Evolutionary conservation across 2,888 invertebrate species (phyloP).

Genomic region (Chorisops tibialis): DNA sequence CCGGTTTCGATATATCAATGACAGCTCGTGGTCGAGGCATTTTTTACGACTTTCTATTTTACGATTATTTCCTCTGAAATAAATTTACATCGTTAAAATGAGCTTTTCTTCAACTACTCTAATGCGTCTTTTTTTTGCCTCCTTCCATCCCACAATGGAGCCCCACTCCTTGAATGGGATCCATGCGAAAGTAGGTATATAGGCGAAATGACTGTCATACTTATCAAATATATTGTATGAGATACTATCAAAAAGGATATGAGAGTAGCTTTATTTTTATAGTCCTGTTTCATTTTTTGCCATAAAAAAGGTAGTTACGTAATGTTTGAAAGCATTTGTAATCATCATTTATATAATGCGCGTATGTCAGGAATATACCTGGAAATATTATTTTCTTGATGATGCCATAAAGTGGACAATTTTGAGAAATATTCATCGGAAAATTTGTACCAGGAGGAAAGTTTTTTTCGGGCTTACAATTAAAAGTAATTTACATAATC

Average conservation of each 20-base stretch:
- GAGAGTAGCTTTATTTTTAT: constrained; percentile 19
- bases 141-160: not conserved
- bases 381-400: constrained; percentile 17
- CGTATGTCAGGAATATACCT: constrained; percentile 9
- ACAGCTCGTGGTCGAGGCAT: constrained; percentile 11
- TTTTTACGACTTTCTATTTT: constrained; percentile 25
- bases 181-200: not conserved
- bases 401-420: constrained; percentile 1
- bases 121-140: constrained; percentile 10
- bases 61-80: constrained; percentile 18
- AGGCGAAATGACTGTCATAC: not conserved
- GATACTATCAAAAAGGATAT: constrained; percentile 23
- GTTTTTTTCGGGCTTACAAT: no score
- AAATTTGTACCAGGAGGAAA: no score
- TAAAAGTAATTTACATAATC: no score
- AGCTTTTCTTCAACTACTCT: constrained; percentile 20
- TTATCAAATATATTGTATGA: constrained; percentile 20
- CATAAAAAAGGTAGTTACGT: constrained; percentile 18
- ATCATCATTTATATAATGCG: constrained; percentile 6
- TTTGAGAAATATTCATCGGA: no score
- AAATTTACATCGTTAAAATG: constrained; percentile 25
- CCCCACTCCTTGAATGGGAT: not conserved
- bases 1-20: not conserved
- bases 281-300: constrained; percentile 22
- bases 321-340: constrained; percentile 23